Percentiles rank a stretch among this genome's conserved stretches.
These are phyloP conservation scores for Lycocorax pyrrhopterus DNA, from an alignment of 2,113 vertebrate genomes.

Conservation along the genomic window DNA sequence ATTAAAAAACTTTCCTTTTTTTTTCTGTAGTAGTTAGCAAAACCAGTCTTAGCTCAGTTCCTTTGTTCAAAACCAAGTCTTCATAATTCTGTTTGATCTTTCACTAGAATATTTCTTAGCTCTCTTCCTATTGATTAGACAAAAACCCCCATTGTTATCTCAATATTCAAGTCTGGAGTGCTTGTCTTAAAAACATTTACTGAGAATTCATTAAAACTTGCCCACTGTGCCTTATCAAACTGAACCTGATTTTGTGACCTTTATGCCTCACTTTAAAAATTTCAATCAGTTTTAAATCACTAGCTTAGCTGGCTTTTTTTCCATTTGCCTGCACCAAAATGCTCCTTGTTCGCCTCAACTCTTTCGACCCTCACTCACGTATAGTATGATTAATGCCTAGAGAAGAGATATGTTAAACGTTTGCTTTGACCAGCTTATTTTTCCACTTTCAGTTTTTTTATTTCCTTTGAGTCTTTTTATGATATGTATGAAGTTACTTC, in stretches of 20 bases:
- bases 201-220: slow-evolving; percentile 56
- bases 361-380: neutral
- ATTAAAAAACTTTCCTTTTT: neutral
- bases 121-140: neutral
- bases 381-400: slow-evolving; percentile 38
- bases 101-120: neutral
- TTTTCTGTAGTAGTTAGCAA: neutral
- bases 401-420: slow-evolving; percentile 18
- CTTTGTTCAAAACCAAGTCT: neutral
- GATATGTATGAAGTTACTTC: slow-evolving; percentile 25
- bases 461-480: slow-evolving; percentile 35
- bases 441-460: neutral
- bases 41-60: neutral
- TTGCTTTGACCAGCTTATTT: slow-evolving; percentile 55
- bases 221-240: slow-evolving; percentile 22
- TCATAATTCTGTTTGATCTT: slow-evolving; percentile 22
- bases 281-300: slow-evolving; percentile 50
- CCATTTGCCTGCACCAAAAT: slow-evolving; percentile 10
- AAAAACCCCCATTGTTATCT: neutral
- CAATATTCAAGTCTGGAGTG: neutral
- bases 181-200: slow-evolving; percentile 17
- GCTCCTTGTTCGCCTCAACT: neutral
- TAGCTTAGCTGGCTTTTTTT: neutral
- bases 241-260: slow-evolving; percentile 50
- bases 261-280: slow-evolving; percentile 44